Base-by-base conservation (phyloP, 2,888 invertebrate genomes). In the Hybos culiciformis region DNA sequence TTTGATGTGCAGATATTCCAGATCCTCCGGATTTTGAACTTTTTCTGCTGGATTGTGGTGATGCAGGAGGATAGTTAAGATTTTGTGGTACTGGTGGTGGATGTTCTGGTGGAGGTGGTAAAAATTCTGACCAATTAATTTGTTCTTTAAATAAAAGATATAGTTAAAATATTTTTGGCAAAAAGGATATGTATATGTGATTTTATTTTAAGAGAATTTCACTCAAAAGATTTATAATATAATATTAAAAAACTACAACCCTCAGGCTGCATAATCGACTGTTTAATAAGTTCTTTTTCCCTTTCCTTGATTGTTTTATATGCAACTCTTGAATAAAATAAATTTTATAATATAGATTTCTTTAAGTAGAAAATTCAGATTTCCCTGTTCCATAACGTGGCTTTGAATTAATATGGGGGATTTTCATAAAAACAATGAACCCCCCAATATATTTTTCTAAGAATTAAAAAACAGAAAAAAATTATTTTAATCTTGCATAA, bases 91-190 rank as follows among this genome's bases (percentile, higher is more conserved):
- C 65, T 40, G 75, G 74, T 17, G 75, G 75, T 21, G 74, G 74
- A 58, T 74, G 73, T 53, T 73, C 72, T 20, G 75, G 74, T 43
- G 75, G 74, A 40, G 75, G 74, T 23, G 74, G 74, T 51, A 74
- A 67, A 44, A 74, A 71, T 57, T 74, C 74, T 33, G 70, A 68
- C 72, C 73, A 74, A 57, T 71, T 72, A 21, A 73, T 70, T 39
- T 68, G 67, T 49, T 61, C 64, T 48, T 51, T 54, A 54, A 54
- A 46, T 49, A 48, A 38, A 32, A 11, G 7, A 9, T 32, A 6
- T 14, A 17, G 15, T 32, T 32, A 17, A 15, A 6, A 11, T 8
- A 24, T 8, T 24, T 37, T 24, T 18, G 17, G 18, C 19, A 26
- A 18, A 32, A 26, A 43, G 5, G 15, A 8, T 20, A 12, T 23